These are phyloP conservation scores for Epizoanthus fatuus DNA, from an alignment of 92 coral and sea anemone species.

Conservation along the genomic window DNA sequence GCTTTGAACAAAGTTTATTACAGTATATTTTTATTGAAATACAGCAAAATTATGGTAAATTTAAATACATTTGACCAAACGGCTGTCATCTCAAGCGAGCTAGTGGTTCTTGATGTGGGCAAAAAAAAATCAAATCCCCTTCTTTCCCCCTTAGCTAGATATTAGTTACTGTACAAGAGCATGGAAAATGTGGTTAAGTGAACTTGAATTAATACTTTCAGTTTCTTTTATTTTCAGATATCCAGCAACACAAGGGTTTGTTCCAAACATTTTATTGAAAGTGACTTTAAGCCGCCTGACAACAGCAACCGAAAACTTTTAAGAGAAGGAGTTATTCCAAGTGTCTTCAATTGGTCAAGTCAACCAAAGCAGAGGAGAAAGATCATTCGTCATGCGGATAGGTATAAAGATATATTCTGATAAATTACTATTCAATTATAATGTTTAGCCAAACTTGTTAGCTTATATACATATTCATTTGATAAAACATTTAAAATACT, in stretches of 20 bases:
- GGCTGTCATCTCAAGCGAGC: slow-evolving; percentile 9
- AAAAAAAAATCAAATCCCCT: not conserved
- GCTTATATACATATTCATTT: not conserved
- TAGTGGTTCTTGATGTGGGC: not conserved
- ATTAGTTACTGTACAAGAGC: not conserved
- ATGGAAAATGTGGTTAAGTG: slow-evolving; percentile 22
- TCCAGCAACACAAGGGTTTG: slow-evolving; percentile 59
- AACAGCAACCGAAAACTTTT: slow-evolving; percentile 30
- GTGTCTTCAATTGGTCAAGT: slow-evolving; percentile 44
- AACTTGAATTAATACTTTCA: not conserved
- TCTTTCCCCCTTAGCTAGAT: not conserved
- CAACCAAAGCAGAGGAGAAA: slow-evolving; percentile 46
- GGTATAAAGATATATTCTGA: no score
- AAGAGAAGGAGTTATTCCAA: slow-evolving; percentile 49
- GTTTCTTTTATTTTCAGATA: slow-evolving; percentile 4
- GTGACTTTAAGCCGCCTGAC: slow-evolving; percentile 51
- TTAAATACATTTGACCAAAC: not conserved
- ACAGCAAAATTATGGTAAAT: not conserved
- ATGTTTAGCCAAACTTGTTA: not conserved
- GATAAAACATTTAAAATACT: not conserved
- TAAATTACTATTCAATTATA: not conserved
- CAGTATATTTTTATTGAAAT: not conserved
- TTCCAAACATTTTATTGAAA: slow-evolving; percentile 51
- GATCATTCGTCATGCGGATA: slow-evolving; percentile 44
- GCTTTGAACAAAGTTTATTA: no score